Base-by-base conservation (phyloP, 2,113 vertebrate genomes). In the Pituophis catenifer region DNA sequence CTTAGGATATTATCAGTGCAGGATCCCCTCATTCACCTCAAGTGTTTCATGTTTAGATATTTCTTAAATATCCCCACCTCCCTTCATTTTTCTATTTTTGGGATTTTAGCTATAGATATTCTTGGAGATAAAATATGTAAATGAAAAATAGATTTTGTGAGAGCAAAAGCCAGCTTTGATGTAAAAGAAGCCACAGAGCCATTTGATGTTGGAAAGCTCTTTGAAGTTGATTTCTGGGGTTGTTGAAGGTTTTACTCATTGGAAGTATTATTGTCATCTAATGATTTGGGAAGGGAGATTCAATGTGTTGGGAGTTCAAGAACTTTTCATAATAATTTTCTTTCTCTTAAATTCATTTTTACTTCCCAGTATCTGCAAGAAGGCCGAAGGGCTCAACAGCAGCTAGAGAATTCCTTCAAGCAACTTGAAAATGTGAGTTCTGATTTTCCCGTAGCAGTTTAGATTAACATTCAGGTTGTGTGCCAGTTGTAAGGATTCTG, bases 361-460 rank as follows among this genome's bases (percentile, higher is more conserved):
- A 96, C 92, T 95, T 93, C 96, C 81, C 96, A 99, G 98, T 98
- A 99, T 96, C 97, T 99, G 89, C 97, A 97, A 55, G 98, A 99
- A 50, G 98, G 98, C 91, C 98, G 98, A 81, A 98, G 98, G 95
- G 98, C 98, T 91, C 98, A 99, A 96, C 98, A 99, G 95, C 98
- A 98, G 96, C 97, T 99, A 96, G 98, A 99, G 94, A 97, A 96
- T 86, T 98, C 98, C 95, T 98, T 98, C 96, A 99, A 99, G 94
- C 98, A 98, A 95, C 98, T 99, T 10, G 98, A 99, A 96, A 98
- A 93, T 90, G 98, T 99, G 97, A 98, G 98, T 98, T 44, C 44
- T 81, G 33, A 44, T 81, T 81, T 44, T 38, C 23, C n/a, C 4
- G 59, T 62, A 58, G 38, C 24, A 24, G 19, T 24, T 65, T 50